Evolutionary conservation across 1,140 invertebrate species (phyloP), one percentile per base, ranked within the genome.

Genomic region (Planococcus citri): DNA sequence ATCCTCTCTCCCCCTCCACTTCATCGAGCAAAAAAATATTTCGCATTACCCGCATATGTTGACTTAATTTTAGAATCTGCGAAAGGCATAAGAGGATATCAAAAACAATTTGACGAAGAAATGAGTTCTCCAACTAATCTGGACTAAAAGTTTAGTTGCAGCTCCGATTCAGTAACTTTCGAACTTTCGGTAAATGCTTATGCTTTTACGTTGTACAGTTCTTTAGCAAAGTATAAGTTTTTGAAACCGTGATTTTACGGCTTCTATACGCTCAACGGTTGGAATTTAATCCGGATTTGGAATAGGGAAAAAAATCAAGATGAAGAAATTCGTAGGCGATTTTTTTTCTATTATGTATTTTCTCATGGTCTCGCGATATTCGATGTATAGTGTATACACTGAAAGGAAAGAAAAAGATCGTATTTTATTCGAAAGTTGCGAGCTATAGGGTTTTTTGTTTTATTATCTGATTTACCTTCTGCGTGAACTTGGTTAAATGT

Each of bases 181-280:
- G 41, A 51, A 51, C 41, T 51, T 51, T 51, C 41, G 41, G 41
- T 51, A 51, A 51, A 51, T 20, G 41, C 41, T 51, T 51, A 51
- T 20, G 41, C 41, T 51, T 51, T 51, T 51, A 51, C 41, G 41
- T 20, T 20, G 33, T 14, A 37, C 14, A 51, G 41, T 51, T 51
- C 41, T 51, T 51, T 51, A n/a, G 41, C 33, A 14, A 51, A 51
- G 41, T 51, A 33, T 33, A 51, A 51, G 41, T 51, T 51, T 51
- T 51, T 51, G 12, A 51, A 9, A 51, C 41, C 12, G 41, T 51
- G 41, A 51, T 51, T 51, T 51, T 20, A 51, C n/a, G 41, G 41
- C 41, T 51, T 51, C 41, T 33, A n/a, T 51, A 51, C 41, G 29
- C 29, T 33, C 3, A 6, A 51, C 3, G n/a, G 41, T 51, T 20